Conservation (phyloP, 2,888 invertebrate genomes). For the Luperina nickerlii region DNA sequence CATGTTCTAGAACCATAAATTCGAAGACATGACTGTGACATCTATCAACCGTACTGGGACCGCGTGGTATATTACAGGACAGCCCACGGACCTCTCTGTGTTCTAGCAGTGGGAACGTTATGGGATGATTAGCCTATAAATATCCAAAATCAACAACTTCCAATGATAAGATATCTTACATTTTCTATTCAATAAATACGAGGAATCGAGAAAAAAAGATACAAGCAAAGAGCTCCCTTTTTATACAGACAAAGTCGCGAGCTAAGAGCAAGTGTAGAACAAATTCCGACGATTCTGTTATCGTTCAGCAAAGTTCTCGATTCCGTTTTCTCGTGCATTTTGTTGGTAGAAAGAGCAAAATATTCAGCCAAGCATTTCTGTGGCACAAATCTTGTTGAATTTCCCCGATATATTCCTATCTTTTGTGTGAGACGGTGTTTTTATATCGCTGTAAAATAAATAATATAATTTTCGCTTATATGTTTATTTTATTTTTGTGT, state of each 20-base stretch:
- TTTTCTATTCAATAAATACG: slow-evolving; percentile 22
- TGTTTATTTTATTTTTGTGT: slow-evolving; percentile 41
- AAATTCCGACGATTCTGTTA: slow-evolving; percentile 60
- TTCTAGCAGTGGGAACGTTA: too few species aligned
- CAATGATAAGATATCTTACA: background rate
- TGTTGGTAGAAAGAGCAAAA: slow-evolving; percentile 52
- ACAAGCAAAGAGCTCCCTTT: slow-evolving; percentile 23
- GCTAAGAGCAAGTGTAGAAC: slow-evolving; percentile 35
- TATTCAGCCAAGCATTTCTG: slow-evolving; percentile 55
- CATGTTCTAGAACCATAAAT: too few species aligned
- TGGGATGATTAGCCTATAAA: background rate
- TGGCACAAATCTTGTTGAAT: slow-evolving; percentile 54
- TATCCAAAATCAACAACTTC: background rate
- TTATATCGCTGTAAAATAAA: slow-evolving; percentile 59
- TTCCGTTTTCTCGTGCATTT: slow-evolving; percentile 51
- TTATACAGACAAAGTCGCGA: slow-evolving; percentile 47
- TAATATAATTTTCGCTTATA: slow-evolving; percentile 50
- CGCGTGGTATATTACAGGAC: too few species aligned
- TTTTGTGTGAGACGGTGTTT: slow-evolving; percentile 54
- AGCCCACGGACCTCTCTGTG: too few species aligned
- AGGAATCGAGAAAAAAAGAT: slow-evolving; percentile 17
- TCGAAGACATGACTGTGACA: too few species aligned
- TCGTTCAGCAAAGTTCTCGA: slow-evolving; percentile 58
- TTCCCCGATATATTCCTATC: slow-evolving; percentile 44
- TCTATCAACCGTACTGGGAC: too few species aligned